These are phyloP conservation scores for Beris chalybata DNA, from an alignment of 2,888 invertebrate species.

Conservation along the genomic window DNA sequence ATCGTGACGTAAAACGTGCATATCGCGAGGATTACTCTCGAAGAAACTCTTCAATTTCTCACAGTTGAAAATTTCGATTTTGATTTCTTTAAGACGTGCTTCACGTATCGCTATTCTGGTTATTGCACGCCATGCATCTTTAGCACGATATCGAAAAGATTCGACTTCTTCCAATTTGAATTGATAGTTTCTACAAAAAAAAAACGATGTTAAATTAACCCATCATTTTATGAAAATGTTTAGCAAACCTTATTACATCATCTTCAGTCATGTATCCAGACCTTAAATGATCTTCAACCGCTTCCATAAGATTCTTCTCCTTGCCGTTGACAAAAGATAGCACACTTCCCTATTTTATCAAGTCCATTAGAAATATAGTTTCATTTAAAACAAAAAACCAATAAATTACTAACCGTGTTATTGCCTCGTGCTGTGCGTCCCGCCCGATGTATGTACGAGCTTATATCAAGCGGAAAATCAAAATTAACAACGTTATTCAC, in stretches of 20 bases:
- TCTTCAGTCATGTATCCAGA: slow-evolving; percentile 66
- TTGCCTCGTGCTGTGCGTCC: slow-evolving; percentile 89
- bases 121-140: slow-evolving; percentile 93
- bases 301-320: slow-evolving; percentile 72
- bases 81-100: slow-evolving; percentile 93
- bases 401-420: slow-evolving; percentile 63
- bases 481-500: slow-evolving; percentile 98
- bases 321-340: slow-evolving; percentile 84
- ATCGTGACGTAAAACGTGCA: slow-evolving; percentile 82
- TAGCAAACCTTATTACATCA: slow-evolving; percentile 56
- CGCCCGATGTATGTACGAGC: slow-evolving; percentile 93
- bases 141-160: slow-evolving; percentile 90
- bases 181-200: slow-evolving; percentile 74
- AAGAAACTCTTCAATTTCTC: slow-evolving; percentile 91
- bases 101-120: slow-evolving; percentile 92
- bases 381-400: neutral
- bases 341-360: slow-evolving; percentile 68
- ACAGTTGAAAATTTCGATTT: slow-evolving; percentile 88
- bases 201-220: neutral
- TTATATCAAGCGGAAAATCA: slow-evolving; percentile 90
- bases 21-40: slow-evolving; percentile 86
- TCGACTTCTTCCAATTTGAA: slow-evolving; percentile 96
- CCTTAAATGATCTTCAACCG: slow-evolving; percentile 75
- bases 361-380: neutral
- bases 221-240: neutral